These are phyloP conservation scores for Callinectes sapidus DNA, from an alignment of 2,888 invertebrate genomes.

Conservation along the genomic window DNA sequence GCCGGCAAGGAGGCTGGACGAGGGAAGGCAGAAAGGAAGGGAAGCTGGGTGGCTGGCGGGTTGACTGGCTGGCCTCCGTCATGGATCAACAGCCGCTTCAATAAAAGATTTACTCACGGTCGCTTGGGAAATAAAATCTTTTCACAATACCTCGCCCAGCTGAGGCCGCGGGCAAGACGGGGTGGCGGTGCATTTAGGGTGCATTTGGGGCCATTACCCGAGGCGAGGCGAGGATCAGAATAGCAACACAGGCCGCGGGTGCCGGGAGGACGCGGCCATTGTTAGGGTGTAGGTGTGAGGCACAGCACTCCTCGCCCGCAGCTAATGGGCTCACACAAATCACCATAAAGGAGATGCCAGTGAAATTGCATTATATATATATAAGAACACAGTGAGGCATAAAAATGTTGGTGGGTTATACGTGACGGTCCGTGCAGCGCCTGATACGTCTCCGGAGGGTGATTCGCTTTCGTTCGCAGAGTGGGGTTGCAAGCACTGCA, in stretches of 20 bases:
- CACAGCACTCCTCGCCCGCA: background rate
- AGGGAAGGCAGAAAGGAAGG: background rate
- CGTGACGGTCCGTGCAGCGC: constrained; percentile 16
- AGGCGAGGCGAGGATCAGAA: constrained; percentile 2
- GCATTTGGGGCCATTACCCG: constrained; percentile 29
- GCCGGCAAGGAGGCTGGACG: constrained; percentile 3
- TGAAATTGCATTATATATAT: constrained; percentile 2
- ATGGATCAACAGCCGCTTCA: constrained; percentile 41
- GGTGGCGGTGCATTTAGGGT: constrained; percentile 18
- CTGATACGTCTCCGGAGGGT: constrained; percentile 14
- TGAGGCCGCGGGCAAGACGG: constrained; percentile 27
- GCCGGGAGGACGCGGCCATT: constrained; percentile 7
- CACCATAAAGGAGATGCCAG: background rate
- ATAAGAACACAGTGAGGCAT: constrained; percentile 14
- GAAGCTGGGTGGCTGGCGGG: background rate
- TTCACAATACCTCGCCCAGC: constrained; percentile 33
- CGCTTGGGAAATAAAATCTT: constrained; percentile 36
- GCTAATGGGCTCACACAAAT: constrained; percentile 20
- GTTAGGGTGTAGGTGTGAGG: constrained; percentile 19
- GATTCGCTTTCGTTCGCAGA: background rate
- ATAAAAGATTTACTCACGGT: constrained; percentile 40
- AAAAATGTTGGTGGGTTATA: constrained; percentile 3
- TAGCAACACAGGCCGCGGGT: constrained; percentile 6
- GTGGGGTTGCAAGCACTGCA: constrained; percentile 5
- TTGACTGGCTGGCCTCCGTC: constrained; percentile 29